Evolutionary conservation across 2,113 vertebrate genomes (phyloP).

Genomic region (Globicephala melas): DNA sequence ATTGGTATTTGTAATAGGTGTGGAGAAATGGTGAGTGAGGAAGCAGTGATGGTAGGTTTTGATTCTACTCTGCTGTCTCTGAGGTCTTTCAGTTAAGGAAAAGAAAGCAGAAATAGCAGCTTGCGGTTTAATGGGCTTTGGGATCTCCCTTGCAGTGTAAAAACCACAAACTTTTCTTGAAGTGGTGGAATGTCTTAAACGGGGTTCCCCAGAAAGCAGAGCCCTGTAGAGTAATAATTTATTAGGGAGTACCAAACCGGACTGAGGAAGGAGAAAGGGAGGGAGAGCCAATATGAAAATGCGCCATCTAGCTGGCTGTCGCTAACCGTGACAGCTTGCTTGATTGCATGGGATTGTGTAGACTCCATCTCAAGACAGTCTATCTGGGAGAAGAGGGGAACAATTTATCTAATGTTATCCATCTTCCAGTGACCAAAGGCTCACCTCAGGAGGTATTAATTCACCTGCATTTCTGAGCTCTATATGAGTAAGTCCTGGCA

Average conservation of each 20-base stretch:
- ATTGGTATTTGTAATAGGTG: neutral
- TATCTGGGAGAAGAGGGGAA: neutral
- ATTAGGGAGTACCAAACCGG: neutral
- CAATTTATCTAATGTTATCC: neutral
- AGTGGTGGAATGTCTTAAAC: neutral
- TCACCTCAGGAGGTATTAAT: neutral
- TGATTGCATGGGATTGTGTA: neutral
- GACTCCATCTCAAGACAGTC: neutral
- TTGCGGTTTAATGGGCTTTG: constrained; percentile 5
- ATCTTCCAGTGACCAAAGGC: neutral
- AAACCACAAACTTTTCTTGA: constrained; percentile 16
- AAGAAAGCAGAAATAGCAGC: constrained; percentile 31
- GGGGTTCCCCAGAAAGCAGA: neutral
- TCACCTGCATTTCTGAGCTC: neutral
- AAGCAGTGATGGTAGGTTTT: constrained; percentile 45
- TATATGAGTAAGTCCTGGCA: neutral
- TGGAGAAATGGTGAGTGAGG: neutral
- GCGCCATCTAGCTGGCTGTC: neutral
- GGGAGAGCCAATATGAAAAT: neutral
- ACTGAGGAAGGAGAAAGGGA: neutral
- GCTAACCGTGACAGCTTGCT: neutral
- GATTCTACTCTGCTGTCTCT: constrained; percentile 16
- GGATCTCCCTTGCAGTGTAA: neutral
- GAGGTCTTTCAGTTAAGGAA: neutral
- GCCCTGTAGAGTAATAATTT: neutral